Base-by-base conservation (phyloP, 2,888 invertebrate genomes). In the Lepidonotus clava region DNA sequence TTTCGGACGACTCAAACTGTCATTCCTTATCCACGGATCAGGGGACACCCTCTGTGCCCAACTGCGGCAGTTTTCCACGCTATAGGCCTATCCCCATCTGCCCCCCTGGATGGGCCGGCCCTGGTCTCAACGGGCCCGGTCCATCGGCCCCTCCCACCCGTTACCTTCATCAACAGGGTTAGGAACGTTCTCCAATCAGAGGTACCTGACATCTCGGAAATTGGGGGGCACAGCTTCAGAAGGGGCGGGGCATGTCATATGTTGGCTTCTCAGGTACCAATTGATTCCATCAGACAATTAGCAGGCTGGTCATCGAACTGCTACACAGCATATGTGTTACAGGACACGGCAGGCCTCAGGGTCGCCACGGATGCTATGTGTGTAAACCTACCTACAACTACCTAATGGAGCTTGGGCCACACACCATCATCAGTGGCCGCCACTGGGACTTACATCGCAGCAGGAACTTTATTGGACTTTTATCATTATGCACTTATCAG, bases 1-100 rank as follows among this genome's bases (percentile, higher is more conserved):
- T 83, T 83, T n/a, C 2, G 41, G 24, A 8, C 40, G 41, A 5
- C 24, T 5, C 24, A 41, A 8, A 40, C 18, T 5, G 14, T 18
- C 11, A 14, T 83, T 5, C 83, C 83, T 8, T 40, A 34, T 5
- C 46, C 83, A 24, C 24, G 41, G 8, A 2, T 83, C 5, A 5
- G n/a, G 41, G 46, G 46, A 14, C 83, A 83, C 46, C 8, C n/a
- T 11, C 46, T 83, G 18, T 83, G 83, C 46, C 83, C 83, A 21
- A 46, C 46, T 24, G n/a, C n/a, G 14, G 83, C 83, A 8, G 34
- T 83, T 24, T 83, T 41, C 28, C 21, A 83, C 32, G 40, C 40
- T 4, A 11, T 36, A 5, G 34, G 36, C 11, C 34, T 36, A 11
- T 28, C 34, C 76, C 76, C 34, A 21, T 34, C n/a, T n/a, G n/a